Base-by-base conservation (phyloP, 2,888 invertebrate species). In the Drosophila limbata region DNA sequence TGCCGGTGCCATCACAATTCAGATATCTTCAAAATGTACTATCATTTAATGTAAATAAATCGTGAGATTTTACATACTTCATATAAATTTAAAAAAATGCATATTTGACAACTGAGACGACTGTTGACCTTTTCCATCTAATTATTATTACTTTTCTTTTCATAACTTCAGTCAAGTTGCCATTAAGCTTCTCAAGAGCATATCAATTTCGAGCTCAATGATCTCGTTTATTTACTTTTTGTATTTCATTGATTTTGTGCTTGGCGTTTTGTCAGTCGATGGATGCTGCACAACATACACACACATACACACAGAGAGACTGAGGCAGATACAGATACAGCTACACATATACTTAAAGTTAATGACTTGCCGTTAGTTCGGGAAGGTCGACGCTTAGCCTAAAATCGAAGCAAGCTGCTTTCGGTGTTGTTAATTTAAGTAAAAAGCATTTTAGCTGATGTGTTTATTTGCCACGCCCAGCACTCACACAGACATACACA, bases 381-480 rank as follows among this genome's bases (percentile, higher is more conserved):
- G n/a, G 44, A 62, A 51, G 62, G 56, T 37, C 40, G 56, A 53
- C 57, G 61, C 37, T 70, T 70, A 45, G 70, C 65, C 73, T 48
- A 68, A 85, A 81, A 73, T 61, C 74, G 71, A 66, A 62, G 77
- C 81, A 83, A 79, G 81, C 87, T 84, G 84, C 75, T 87, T 71
- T 87, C 53, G 44, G 64, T 68, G 71, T 74, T 88, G 82, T 88
- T 85, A 88, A 88, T 85, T 85, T 86, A 86, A 88, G 88, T 88
- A 86, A 85, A 85, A 82, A 85, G 86, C 85, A 86, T 84, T 88
- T 88, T 74, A 74, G 81, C 74, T 84, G 86, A 86, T 88, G 88
- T 88, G 86, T 85, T 85, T 85, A 88, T 88, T 88, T 88, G 85
- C 88, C 88, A 85, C 88, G 81, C 88, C 88, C 61, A 47, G 28